Percentiles rank a stretch among this genome's conserved stretches.
Evolutionary conservation across 2,113 vertebrate genomes (phyloP).

Genomic region (Larimichthys crocea): DNA sequence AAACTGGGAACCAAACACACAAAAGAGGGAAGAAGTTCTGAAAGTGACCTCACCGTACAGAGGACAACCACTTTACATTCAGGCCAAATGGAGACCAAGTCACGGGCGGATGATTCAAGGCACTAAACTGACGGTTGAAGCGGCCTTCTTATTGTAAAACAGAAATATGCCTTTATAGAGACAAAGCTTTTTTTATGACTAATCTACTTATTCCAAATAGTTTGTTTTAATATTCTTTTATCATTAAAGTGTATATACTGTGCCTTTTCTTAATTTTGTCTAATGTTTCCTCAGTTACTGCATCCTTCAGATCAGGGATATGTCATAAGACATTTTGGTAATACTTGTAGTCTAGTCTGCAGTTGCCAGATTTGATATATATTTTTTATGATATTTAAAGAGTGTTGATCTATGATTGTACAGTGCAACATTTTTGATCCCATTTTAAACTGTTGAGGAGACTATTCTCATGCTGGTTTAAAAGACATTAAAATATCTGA

Average conservation of each 20-base stretch:
- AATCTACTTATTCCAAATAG: conserved; percentile 42
- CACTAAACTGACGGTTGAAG: conserved; percentile 36
- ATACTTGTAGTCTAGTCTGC: no score
- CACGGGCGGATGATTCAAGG: conserved; percentile 25
- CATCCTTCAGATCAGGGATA: not conserved
- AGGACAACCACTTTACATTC: not conserved
- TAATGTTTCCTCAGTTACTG: not conserved
- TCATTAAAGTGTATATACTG: conserved; percentile 75
- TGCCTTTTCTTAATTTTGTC: conserved; percentile 52
- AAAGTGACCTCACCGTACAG: conserved; percentile 1
- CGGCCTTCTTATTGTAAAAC: conserved; percentile 37
- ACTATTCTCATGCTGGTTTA: not conserved
- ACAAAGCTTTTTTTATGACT: conserved; percentile 55
- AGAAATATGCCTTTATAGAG: conserved; percentile 37
- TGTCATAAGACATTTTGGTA: not conserved
- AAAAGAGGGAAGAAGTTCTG: conserved; percentile 39
- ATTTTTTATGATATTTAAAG: not conserved
- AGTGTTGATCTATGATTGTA: not conserved
- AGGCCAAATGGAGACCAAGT: conserved; percentile 1
- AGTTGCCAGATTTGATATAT: not conserved
- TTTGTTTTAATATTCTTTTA: conserved; percentile 67
- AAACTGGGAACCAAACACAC: conserved; percentile 9
- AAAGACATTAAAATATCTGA: no score
- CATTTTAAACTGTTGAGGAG: no score
- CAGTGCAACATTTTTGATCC: not conserved